A percentile compares a stretch with the other conserved stretches of the same genome.
Evolutionary conservation across 2,797 vertebrate species (phyloP).

Genomic region (Sparus aurata): DNA sequence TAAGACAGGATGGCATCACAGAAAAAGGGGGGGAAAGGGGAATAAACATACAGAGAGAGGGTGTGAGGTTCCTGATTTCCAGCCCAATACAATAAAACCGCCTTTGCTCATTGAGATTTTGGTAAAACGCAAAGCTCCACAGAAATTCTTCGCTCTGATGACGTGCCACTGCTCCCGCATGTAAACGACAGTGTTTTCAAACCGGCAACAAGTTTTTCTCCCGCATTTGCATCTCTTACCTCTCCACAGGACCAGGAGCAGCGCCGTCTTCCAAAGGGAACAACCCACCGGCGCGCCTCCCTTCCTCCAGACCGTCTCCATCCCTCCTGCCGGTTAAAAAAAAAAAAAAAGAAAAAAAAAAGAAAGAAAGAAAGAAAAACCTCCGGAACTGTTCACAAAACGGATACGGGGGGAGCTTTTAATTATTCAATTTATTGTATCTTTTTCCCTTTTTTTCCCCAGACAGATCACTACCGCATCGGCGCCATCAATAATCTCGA

Average conservation of each 20-base stretch:
- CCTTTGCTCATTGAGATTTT: not conserved
- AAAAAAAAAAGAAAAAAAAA: not conserved
- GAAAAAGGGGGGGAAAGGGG: rapidly evolving
- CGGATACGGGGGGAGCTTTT: not conserved
- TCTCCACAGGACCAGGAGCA: slow-evolving; percentile 73
- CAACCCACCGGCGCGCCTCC: slow-evolving; percentile 56
- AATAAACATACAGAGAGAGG: not conserved
- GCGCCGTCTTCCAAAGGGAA: slow-evolving; percentile 68
- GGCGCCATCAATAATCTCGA: slow-evolving; percentile 67
- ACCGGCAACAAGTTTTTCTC: slow-evolving; percentile 66
- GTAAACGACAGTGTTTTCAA: slow-evolving; percentile 2
- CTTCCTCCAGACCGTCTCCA: slow-evolving; percentile 65
- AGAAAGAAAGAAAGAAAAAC: slow-evolving; percentile 1
- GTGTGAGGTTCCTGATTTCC: not conserved
- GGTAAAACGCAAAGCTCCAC: not conserved
- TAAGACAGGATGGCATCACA: too few species aligned
- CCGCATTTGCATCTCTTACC: slow-evolving; percentile 68
- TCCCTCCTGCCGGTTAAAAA: slow-evolving; percentile 47
- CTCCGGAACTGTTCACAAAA: slow-evolving; percentile 54
- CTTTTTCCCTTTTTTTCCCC: not conserved
- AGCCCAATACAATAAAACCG: not conserved
- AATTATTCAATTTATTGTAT: not conserved
- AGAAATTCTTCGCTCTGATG: not conserved
- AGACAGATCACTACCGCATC: slow-evolving; percentile 53
- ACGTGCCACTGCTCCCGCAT: not conserved